Evolutionary conservation across 1,140 invertebrate genomes (phyloP).

Genomic region (Saccostrea glomerata): DNA sequence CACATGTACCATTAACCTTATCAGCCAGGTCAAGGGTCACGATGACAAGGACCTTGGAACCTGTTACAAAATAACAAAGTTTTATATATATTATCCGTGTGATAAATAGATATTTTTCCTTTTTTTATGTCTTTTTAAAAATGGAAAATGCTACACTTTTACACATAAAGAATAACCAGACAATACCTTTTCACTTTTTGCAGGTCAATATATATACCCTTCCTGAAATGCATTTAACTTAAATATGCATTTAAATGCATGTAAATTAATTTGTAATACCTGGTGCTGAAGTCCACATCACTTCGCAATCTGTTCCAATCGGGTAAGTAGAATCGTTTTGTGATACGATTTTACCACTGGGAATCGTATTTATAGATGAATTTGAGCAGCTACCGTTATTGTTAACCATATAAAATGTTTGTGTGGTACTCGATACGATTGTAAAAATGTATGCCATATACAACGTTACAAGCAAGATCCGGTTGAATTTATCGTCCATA

Average conservation of each 20-base stretch:
- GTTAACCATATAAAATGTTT: background rate
- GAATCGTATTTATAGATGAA: background rate
- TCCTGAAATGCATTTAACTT: too few relatives aligned
- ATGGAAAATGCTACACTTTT: too few relatives aligned
- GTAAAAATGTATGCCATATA: background rate
- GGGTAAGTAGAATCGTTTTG: background rate
- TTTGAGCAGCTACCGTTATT: background rate
- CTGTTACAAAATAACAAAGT: background rate
- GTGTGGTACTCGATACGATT: background rate
- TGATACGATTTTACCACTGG: background rate
- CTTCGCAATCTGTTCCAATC: background rate
- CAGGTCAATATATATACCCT: too few relatives aligned
- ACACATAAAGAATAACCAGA: too few relatives aligned
- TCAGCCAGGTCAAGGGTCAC: conserved; percentile 8
- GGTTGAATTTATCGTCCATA: background rate
- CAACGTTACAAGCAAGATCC: background rate
- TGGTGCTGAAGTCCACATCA: background rate
- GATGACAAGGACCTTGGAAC: background rate
- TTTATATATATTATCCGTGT: background rate
- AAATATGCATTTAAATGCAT: background rate
- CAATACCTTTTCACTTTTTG: too few relatives aligned
- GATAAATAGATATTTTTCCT: background rate
- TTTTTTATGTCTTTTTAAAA: too few relatives aligned
- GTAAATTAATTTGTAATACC: background rate
- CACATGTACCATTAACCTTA: background rate